Percentiles rank a stretch among this genome's conserved stretches.
Evolutionary conservation across 2,888 invertebrate genomes (phyloP).

Genomic region (Caenorhabditis japonica): DNA sequence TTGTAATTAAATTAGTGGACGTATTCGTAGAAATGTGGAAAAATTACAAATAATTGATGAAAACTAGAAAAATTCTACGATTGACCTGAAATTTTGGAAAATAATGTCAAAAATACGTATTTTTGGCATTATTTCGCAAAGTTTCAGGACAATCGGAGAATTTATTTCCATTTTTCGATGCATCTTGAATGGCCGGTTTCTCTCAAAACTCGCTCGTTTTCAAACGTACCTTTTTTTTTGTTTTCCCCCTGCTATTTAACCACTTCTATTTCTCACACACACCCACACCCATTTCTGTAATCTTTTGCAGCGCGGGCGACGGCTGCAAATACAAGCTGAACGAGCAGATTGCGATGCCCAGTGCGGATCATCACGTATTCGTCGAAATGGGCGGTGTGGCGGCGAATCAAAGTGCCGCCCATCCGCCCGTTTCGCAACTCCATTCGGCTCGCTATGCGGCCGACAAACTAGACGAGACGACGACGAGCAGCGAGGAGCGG

Average conservation of each 20-base stretch:
- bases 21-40: no score
- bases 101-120: no score
- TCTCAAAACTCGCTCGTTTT: conserved; percentile 22
- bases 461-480: conserved; percentile 4
- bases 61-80: no score
- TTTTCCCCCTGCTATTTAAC: not conserved
- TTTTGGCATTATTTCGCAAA: no score
- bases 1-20: no score
- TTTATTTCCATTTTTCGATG: conserved; percentile 6
- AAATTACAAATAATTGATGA: no score
- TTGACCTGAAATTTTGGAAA: no score
- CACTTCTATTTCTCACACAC: conserved; percentile 6
- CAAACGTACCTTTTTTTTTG: conserved; percentile 28
- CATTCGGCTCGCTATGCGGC: conserved; percentile 14
- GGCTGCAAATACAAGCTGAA: conserved; percentile 39
- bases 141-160: no score
- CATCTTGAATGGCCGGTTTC: not conserved
- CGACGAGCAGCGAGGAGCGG: conserved; percentile 9
- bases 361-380: conserved; percentile 29
- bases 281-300: conserved; percentile 37
- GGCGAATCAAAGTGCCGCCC: not conserved
- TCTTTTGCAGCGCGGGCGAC: conserved; percentile 43
- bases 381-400: conserved; percentile 32
- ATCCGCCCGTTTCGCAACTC: conserved; percentile 5
- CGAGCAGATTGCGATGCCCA: conserved; percentile 14